These are phyloP conservation scores for Lepidochrysops patricia DNA, from an alignment of 2,888 invertebrate genomes.

Conservation along the genomic window DNA sequence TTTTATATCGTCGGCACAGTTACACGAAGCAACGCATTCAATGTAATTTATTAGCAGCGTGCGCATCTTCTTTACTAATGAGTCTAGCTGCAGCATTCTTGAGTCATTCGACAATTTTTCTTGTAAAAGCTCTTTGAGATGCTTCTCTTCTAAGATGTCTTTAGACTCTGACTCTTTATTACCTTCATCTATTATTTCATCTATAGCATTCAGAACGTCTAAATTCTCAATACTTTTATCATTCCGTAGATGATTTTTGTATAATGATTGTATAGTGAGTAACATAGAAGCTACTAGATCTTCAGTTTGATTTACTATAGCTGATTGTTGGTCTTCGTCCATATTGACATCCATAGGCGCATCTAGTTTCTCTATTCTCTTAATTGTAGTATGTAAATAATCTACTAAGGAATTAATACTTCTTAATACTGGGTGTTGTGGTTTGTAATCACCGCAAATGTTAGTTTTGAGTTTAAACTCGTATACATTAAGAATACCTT, in stretches of 20 bases:
- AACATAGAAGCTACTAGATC: constrained; percentile 53
- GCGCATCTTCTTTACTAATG: constrained; percentile 51
- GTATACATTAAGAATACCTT: constrained; percentile 42
- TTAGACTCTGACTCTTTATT: constrained; percentile 55
- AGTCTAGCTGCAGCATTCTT: constrained; percentile 71
- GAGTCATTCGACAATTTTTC: constrained; percentile 78
- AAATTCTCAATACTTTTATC: constrained; percentile 35
- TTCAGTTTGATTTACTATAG: constrained; percentile 43
- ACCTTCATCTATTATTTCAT: constrained; percentile 49
- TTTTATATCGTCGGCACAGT: constrained; percentile 35
- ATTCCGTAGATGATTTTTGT: constrained; percentile 54
- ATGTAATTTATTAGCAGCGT: constrained; percentile 55
- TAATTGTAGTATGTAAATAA: constrained; percentile 39
- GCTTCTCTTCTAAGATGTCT: constrained; percentile 74
- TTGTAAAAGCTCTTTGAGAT: constrained; percentile 79
- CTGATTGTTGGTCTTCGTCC: constrained; percentile 32
- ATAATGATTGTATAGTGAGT: constrained; percentile 48
- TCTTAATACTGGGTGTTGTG: constrained; percentile 48
- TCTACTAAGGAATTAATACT: constrained; percentile 39
- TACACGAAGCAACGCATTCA: constrained; percentile 44
- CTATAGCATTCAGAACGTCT: constrained; percentile 50
- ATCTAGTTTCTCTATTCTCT: constrained; percentile 37
- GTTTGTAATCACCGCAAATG: constrained; percentile 28
- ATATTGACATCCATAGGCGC: constrained; percentile 33
- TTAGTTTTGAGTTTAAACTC: constrained; percentile 40